phyloP scores from a whole-genome alignment of 2,888 invertebrate species.

The Caenorhabditis drosophilae region DNA sequence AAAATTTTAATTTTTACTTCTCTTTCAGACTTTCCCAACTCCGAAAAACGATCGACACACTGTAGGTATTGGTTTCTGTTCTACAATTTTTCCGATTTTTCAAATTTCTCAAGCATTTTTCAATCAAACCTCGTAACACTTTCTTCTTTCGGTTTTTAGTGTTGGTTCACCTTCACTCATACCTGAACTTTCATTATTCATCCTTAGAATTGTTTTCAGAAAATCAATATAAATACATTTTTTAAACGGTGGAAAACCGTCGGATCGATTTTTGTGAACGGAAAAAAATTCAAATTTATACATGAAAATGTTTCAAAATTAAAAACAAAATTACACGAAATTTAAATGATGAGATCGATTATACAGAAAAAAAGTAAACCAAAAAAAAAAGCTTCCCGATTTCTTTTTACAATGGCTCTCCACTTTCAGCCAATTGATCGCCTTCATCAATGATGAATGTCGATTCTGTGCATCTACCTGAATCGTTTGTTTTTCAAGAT shows the following conservation, averaged over 20 bases:
- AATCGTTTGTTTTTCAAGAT: no score
- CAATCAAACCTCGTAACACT: slow-evolving; percentile 41
- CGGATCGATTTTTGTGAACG: no score
- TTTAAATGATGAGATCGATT: no score
- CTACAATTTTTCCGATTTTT: slow-evolving; percentile 5
- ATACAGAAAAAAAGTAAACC: neutral
- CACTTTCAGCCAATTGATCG: slow-evolving; percentile 46
- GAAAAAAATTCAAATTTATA: no score
- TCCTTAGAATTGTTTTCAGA: neutral
- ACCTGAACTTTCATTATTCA: slow-evolving; percentile 2
- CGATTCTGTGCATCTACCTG: slow-evolving; percentile 41
- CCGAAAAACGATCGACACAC: slow-evolving; percentile 33
- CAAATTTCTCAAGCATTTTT: no score
- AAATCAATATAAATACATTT: no score
- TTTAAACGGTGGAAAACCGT: no score
- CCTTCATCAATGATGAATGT: slow-evolving; percentile 56
- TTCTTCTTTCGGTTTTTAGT: slow-evolving; percentile 38
- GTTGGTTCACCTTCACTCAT: slow-evolving; percentile 23
- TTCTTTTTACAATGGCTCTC: slow-evolving; percentile 51
- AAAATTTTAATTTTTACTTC: slow-evolving; percentile 28
- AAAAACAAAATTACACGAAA: no score
- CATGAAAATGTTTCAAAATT: no score
- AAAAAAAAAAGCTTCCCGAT: neutral
- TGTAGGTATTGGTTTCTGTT: slow-evolving; percentile 36
- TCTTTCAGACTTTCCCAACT: slow-evolving; percentile 34